phyloP scores from a whole-genome alignment of 2,797 vertebrate genomes.

The Rhinichthys osculus region DNA sequence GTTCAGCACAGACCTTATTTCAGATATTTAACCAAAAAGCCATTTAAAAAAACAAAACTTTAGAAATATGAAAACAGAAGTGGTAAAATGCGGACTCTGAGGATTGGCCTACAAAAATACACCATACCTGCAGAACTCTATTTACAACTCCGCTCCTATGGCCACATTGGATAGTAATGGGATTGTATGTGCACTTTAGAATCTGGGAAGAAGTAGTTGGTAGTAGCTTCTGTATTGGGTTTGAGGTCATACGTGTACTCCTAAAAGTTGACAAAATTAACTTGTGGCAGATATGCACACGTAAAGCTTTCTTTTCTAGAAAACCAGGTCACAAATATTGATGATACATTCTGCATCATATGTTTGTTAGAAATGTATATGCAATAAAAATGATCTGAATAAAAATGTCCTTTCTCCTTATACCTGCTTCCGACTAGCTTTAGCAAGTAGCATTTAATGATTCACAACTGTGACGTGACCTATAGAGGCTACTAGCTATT shows the following conservation, averaged over 20 bases:
- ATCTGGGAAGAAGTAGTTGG: not conserved
- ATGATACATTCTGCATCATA: not conserved
- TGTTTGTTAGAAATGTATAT: not conserved
- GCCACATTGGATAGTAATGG: not conserved
- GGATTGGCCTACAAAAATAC: not conserved
- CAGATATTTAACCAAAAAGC: not conserved
- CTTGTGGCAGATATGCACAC: not conserved
- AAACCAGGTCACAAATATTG: not conserved
- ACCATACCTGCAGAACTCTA: not conserved
- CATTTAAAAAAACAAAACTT: not conserved
- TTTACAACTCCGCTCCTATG: not conserved
- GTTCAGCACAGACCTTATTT: not conserved
- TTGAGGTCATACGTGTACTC: not conserved
- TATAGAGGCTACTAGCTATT: slow-evolving; percentile 3
- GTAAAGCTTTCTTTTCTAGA: not conserved
- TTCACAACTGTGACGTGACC: not conserved
- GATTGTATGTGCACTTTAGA: not conserved
- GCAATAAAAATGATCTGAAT: not conserved
- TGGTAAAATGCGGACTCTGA: not conserved
- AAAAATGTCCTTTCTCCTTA: not conserved
- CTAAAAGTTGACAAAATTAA: not conserved
- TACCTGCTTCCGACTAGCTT: not conserved
- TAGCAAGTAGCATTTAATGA: not conserved
- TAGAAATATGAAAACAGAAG: not conserved
- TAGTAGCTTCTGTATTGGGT: not conserved